phyloP scores from a whole-genome alignment of 2,888 invertebrate species.

The Cosmia trapezina region DNA sequence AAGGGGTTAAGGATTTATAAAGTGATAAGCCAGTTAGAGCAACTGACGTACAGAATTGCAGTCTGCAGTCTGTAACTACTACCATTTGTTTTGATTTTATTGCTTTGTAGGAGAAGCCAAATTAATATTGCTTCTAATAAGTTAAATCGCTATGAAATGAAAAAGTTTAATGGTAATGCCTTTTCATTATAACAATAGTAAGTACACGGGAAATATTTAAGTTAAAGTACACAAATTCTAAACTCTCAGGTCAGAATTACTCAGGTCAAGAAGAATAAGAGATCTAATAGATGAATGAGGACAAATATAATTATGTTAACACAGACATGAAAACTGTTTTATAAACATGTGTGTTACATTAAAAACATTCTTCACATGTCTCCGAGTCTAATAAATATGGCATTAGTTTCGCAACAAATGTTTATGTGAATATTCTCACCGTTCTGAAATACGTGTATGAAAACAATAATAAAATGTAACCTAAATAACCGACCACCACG shows the following conservation, averaged over 20 bases:
- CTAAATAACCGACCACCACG: slow-evolving; percentile 35
- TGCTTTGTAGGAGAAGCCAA: not conserved
- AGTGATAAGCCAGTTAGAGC: slow-evolving; percentile 4
- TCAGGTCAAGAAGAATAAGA: not conserved
- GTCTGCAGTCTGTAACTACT: not conserved
- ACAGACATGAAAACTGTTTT: not conserved
- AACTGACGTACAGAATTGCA: not conserved
- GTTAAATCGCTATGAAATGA: not conserved
- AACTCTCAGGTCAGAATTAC: not conserved
- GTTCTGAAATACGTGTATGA: slow-evolving; percentile 31
- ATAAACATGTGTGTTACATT: not conserved
- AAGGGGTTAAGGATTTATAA: slow-evolving; percentile 26
- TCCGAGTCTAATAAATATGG: not conserved
- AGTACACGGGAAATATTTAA: not conserved
- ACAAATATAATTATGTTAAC: not conserved
- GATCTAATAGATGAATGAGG: not conserved
- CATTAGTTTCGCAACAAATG: slow-evolving; percentile 25
- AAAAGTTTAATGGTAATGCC: too few relatives aligned
- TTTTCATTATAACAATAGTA: not conserved
- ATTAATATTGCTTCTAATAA: not conserved
- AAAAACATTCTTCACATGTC: slow-evolving; percentile 12
- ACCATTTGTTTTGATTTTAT: slow-evolving; percentile 2
- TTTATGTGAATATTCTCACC: slow-evolving; percentile 38
- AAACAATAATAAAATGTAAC: slow-evolving; percentile 43
- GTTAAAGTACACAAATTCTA: not conserved